Percentiles rank a stretch among this genome's conserved stretches.
These are phyloP conservation scores for Trachymyrmex cornetzi DNA, from an alignment of 1,140 invertebrate genomes.

Conservation along the genomic window DNA sequence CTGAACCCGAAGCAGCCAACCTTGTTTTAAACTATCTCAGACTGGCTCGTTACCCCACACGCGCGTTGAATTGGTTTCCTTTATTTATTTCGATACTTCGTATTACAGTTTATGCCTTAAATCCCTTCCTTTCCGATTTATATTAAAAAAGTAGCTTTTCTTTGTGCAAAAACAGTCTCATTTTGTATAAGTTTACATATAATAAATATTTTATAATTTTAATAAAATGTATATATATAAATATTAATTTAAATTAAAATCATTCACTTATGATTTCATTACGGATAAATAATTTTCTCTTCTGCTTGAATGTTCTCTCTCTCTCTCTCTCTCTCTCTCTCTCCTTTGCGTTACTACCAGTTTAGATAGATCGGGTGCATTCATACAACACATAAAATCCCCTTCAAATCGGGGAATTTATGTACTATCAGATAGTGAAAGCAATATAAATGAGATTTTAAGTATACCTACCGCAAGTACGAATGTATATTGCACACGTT, in stretches of 20 bases:
- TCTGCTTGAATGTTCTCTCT: background rate
- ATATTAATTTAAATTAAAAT: background rate
- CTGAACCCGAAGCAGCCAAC: conserved; percentile 79
- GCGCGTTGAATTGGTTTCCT: conserved; percentile 78
- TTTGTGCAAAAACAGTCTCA: background rate
- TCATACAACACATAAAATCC: conserved; percentile 56
- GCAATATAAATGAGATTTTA: conserved; percentile 84
- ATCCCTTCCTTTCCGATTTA: background rate
- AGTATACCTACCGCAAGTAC: conserved; percentile 75
- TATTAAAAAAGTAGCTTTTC: background rate
- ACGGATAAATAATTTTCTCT: background rate
- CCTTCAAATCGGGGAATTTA: conserved; percentile 79
- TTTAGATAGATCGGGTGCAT: background rate
- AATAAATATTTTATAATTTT: background rate
- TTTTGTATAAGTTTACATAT: conserved; percentile 10
- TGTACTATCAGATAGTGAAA: conserved; percentile 79
- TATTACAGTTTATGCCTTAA: conserved; percentile 48
- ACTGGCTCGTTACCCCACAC: conserved; percentile 67
- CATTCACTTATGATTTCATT: background rate
- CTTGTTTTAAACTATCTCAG: conserved; percentile 74
- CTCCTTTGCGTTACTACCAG: background rate
- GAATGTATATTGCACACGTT: conserved; percentile 57
- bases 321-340: background rate
- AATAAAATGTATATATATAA: background rate
- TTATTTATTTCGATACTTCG: conserved; percentile 77